A percentile compares a stretch with the other conserved stretches of the same genome.
Evolutionary conservation across 2,113 vertebrate genomes (phyloP).

Genomic region (Phoenicopterus ruber): DNA sequence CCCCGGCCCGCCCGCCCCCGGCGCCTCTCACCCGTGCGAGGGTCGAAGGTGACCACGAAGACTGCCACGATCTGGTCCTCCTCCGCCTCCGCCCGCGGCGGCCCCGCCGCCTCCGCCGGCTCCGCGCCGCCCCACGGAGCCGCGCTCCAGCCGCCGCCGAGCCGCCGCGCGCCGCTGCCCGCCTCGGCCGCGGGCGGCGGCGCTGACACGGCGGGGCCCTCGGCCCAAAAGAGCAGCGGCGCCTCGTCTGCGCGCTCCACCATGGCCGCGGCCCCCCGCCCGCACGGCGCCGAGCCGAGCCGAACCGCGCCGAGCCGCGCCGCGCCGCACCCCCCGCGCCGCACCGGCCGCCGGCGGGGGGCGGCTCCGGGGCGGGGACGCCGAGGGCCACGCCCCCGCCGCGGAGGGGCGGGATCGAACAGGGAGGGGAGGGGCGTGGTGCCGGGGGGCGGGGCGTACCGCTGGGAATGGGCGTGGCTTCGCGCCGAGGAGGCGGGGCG

Average conservation of each 20-base stretch:
- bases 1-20: not conserved
- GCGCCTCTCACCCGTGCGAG: conserved; percentile 85
- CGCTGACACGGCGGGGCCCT: conserved; percentile 80
- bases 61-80: conserved; percentile 93
- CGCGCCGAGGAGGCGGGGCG: too few species aligned
- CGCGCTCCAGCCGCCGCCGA: conserved; percentile 35
- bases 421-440: not conserved
- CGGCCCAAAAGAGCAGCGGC: conserved; percentile 91
- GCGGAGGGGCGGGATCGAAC: not conserved
- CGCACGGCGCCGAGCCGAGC: not conserved
- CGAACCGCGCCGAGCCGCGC: not conserved
- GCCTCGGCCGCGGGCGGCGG: conserved; percentile 53
- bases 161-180: conserved; percentile 28
- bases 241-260: conserved; percentile 88
- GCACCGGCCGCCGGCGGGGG: not conserved
- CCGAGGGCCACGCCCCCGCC: not conserved
- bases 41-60: conserved; percentile 94
- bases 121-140: conserved; percentile 44
- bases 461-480: too few species aligned
- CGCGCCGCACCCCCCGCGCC: not conserved
- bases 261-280: conserved; percentile 69
- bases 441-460: not conserved
- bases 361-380: not conserved
- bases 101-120: conserved; percentile 64
- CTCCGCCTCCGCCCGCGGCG: conserved; percentile 79